These are phyloP conservation scores for Spinibarbus caldwelli DNA, from an alignment of 2,797 vertebrate species.

Conservation along the genomic window DNA sequence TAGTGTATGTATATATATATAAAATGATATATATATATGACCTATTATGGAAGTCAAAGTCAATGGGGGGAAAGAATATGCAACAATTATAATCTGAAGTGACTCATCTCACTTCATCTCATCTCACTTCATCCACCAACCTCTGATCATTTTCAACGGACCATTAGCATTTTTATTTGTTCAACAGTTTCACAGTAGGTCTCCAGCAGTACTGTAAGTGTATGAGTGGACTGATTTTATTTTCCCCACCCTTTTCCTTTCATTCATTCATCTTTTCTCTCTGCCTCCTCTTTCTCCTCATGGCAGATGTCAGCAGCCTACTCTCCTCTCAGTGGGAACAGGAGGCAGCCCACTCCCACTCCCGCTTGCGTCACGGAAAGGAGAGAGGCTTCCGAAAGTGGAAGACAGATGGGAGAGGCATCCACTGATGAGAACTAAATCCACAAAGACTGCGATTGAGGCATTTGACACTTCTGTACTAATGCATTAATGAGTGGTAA, in stretches of 20 bases:
- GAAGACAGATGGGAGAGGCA: slow-evolving; percentile 56
- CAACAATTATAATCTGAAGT: neutral
- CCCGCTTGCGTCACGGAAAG: slow-evolving; percentile 82
- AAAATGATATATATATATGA: no score
- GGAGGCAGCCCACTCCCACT: slow-evolving; percentile 83
- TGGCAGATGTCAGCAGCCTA: slow-evolving; percentile 76
- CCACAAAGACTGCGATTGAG: slow-evolving; percentile 46
- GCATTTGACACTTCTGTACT: slow-evolving; percentile 40
- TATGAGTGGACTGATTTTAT: neutral
- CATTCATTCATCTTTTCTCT: slow-evolving; percentile 39
- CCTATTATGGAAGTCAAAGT: slow-evolving; percentile 16
- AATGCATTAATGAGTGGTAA: slow-evolving; percentile 49
- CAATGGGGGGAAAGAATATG: no score
- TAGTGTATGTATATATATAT: no score
- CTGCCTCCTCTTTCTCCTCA: slow-evolving; percentile 44
- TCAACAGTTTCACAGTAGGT: neutral
- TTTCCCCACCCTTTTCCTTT: slow-evolving; percentile 40
- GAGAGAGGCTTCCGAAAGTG: slow-evolving; percentile 64
- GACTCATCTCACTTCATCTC: neutral
- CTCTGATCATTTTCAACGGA: neutral
- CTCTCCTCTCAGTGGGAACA: slow-evolving; percentile 80
- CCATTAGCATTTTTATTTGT: neutral
- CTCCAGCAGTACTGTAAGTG: neutral
- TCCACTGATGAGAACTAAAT: slow-evolving; percentile 47
- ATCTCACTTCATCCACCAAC: neutral